phyloP scores from a whole-genome alignment of 2,113 vertebrate species.

The Piaya cayana region DNA sequence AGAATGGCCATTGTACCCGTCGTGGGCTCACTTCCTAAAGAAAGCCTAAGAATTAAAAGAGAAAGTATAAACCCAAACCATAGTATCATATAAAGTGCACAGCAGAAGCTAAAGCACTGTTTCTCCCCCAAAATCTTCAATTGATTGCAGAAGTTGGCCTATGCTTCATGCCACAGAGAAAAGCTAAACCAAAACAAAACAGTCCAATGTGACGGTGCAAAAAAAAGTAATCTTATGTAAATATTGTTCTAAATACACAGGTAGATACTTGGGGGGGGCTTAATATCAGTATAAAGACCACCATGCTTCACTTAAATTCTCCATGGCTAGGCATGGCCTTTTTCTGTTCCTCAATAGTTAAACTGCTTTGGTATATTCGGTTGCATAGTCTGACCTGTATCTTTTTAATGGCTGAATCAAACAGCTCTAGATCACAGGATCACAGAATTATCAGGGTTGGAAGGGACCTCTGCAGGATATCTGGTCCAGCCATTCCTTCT shows the following conservation, averaged over 20 bases:
- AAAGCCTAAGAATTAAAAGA: background rate
- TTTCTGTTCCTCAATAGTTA: background rate
- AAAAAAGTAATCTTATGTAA: background rate
- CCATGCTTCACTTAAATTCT: background rate
- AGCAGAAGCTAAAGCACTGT: background rate
- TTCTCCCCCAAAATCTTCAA: background rate
- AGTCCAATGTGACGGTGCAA: background rate
- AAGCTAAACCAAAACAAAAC: background rate
- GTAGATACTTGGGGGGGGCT: background rate
- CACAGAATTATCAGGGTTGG: background rate
- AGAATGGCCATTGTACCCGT: background rate
- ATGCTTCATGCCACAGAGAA: background rate
- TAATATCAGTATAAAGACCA: background rate
- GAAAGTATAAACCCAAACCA: background rate
- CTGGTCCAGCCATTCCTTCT: background rate
- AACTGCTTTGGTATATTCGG: background rate
- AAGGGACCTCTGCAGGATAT: background rate
- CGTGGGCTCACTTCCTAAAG: background rate
- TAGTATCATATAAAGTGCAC: background rate
- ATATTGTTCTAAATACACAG: background rate
- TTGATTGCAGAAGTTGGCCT: background rate
- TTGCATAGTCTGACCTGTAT: background rate
- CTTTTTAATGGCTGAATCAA: background rate
- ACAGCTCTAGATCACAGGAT: background rate
- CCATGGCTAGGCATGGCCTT: background rate